Percentiles rank a stretch among this genome's conserved stretches.
Evolutionary conservation across 2,888 invertebrate species (phyloP).

Genomic region (Temnothorax rugatulus): DNA sequence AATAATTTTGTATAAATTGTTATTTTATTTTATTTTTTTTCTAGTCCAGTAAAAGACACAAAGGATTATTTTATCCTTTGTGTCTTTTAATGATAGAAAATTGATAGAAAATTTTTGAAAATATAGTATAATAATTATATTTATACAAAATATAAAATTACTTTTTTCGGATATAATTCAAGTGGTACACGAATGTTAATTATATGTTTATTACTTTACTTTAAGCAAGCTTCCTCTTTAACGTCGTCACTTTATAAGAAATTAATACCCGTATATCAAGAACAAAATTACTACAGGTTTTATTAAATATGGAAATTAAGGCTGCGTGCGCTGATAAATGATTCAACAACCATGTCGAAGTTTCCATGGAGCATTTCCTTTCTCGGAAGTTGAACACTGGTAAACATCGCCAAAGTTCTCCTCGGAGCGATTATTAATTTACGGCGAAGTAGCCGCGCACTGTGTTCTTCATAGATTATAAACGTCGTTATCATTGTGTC

Average conservation of each 20-base stretch:
- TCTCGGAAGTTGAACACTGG: slow-evolving; percentile 28
- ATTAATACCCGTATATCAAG: slow-evolving; percentile 5
- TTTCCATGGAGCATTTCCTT: slow-evolving; percentile 41
- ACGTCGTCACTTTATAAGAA: background rate
- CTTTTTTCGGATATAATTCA: background rate
- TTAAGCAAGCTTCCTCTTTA: background rate
- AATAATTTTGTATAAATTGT: background rate
- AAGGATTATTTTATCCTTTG: background rate
- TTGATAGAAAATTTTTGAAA: background rate
- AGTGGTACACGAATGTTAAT: background rate
- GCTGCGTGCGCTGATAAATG: slow-evolving; percentile 25
- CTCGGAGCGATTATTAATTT: slow-evolving; percentile 50
- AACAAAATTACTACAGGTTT: background rate
- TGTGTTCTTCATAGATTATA: slow-evolving; percentile 52
- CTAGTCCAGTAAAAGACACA: background rate
- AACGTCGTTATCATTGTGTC: slow-evolving; percentile 23
- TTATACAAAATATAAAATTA: background rate
- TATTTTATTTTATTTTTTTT: background rate
- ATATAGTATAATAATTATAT: background rate
- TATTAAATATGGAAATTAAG: slow-evolving; percentile 30
- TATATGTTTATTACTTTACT: background rate
- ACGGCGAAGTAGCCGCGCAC: slow-evolving; percentile 10
- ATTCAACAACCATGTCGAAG: slow-evolving; percentile 35
- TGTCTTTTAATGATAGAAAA: background rate
- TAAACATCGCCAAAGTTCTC: slow-evolving; percentile 41